Evolutionary conservation across 1,140 invertebrate species (phyloP).

Genomic region (Drosophila setifemur): DNA sequence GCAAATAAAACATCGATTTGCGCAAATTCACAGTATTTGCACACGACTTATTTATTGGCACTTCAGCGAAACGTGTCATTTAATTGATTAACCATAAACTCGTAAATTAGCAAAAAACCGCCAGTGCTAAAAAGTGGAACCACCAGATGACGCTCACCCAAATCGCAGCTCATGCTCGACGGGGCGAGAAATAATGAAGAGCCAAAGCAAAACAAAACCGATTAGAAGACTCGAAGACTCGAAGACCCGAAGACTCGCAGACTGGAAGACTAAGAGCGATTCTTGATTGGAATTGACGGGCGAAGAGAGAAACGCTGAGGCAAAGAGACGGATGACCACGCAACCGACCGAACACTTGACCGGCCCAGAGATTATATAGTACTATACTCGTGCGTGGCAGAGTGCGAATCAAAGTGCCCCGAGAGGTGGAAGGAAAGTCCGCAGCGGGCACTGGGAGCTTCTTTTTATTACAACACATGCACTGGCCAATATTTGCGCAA

Average conservation of each 20-base stretch:
- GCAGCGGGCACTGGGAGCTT: constrained; percentile 9
- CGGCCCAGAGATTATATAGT: neutral
- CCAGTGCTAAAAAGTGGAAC: constrained; percentile 2
- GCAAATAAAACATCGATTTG: neutral
- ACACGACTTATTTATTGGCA: constrained; percentile 27
- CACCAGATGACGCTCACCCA: constrained; percentile 11
- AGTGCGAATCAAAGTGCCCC: neutral
- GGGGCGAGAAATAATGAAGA: neutral
- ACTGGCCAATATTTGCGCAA: constrained; percentile 44
- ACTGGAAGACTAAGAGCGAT: constrained; percentile 13
- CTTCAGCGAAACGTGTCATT: constrained; percentile 5
- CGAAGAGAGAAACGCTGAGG: constrained; percentile 18
- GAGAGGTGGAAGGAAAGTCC: neutral
- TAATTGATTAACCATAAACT: constrained; percentile 46
- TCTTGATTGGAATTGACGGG: constrained; percentile 20
- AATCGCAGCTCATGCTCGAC: constrained; percentile 30
- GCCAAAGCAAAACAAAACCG: constrained; percentile 22
- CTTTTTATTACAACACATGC: constrained; percentile 40
- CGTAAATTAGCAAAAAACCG: constrained; percentile 30
- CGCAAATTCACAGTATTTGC: neutral
- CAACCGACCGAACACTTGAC: constrained; percentile 3
- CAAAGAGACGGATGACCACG: neutral
- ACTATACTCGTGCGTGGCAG: constrained; percentile 20
- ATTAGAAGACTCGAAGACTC: neutral
- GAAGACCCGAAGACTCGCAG: no score